These are phyloP conservation scores for Glandiceps talaboti DNA, from an alignment of 53 echinoderm and acorn worm species.

Conservation along the genomic window DNA sequence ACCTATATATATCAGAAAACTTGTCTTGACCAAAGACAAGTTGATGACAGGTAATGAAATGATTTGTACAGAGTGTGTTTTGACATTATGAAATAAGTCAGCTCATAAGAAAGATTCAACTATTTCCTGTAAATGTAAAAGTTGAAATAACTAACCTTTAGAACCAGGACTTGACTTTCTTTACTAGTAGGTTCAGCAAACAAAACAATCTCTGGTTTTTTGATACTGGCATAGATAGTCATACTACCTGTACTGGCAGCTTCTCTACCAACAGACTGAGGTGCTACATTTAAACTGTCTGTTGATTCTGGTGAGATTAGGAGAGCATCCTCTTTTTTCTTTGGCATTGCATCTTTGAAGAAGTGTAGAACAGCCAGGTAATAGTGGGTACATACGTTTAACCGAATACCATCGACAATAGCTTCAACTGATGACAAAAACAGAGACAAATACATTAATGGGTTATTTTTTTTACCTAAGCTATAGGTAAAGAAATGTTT, in stretches of 20 bases:
- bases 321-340: neutral
- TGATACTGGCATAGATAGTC: constrained; percentile 58
- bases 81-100: no score
- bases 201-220: constrained; percentile 81
- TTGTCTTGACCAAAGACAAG: no score
- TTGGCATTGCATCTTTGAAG: constrained; percentile 48
- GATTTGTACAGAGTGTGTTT: no score
- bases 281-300: neutral
- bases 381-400: constrained; percentile 96
- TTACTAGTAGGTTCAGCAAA: constrained; percentile 94
- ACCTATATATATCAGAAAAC: no score
- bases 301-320: neutral
- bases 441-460: no score
- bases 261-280: constrained; percentile 12
- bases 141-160: constrained; percentile 57
- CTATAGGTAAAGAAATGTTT: no score
- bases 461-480: no score
- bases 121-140: no score
- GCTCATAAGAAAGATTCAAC: no score
- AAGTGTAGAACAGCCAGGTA: constrained; percentile 85
- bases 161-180: constrained; percentile 78
- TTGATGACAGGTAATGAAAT: no score
- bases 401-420: constrained; percentile 68
- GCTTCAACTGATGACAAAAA: constrained; percentile 49
- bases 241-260: constrained; percentile 37